Conservation (phyloP, 2,113 vertebrate species). For the Litocranius walleri region DNA sequence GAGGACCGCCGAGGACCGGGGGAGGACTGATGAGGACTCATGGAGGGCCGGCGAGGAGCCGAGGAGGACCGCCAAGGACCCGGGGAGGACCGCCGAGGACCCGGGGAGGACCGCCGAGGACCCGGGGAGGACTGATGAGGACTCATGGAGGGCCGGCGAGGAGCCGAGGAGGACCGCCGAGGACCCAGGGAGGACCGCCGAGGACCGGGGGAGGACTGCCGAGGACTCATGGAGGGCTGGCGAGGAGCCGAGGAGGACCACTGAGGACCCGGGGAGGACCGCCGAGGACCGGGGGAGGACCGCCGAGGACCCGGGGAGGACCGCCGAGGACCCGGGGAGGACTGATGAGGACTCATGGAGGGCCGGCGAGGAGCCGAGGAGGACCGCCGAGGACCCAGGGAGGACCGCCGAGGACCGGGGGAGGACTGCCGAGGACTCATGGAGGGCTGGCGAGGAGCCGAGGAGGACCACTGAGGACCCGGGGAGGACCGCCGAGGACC, state of each 20-base stretch:
- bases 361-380: fast-evolving
- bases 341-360: no score
- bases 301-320: fast-evolving
- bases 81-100: not conserved
- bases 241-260: no score
- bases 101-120: not conserved
- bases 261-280: fast-evolving
- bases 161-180: fast-evolving
- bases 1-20: no score
- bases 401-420: not conserved
- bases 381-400: fast-evolving
- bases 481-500: not conserved
- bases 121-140: fast-evolving
- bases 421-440: fast-evolving
- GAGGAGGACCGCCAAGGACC: no score
- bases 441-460: no score
- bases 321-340: not conserved
- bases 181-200: not conserved
- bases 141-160: not conserved
- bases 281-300: not conserved
- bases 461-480: fast-evolving
- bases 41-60: no score
- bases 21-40: fast-evolving
- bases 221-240: not conserved
- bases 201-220: fast-evolving